Evolutionary conservation across 2,113 vertebrate species (phyloP).

Genomic region (Geococcyx californianus): DNA sequence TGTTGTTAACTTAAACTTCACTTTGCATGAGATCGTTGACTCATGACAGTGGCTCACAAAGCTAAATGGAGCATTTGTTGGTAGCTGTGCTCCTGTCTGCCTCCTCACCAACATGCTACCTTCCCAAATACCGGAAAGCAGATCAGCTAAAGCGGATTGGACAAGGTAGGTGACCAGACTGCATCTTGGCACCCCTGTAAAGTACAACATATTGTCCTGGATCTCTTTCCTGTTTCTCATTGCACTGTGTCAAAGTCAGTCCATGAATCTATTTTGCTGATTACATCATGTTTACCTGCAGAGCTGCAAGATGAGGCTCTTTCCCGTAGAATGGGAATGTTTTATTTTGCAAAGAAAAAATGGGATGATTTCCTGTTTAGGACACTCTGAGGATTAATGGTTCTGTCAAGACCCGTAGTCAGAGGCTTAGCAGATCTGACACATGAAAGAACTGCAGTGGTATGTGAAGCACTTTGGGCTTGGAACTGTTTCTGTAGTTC

Average conservation of each 20-base stretch:
- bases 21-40: background rate
- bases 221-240: background rate
- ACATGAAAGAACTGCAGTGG: background rate
- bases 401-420: background rate
- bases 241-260: background rate
- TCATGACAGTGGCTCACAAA: background rate
- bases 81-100: background rate
- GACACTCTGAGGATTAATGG: background rate
- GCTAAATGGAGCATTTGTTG: background rate
- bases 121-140: background rate
- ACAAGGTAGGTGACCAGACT: background rate
- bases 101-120: background rate
- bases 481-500: background rate
- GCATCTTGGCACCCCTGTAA: background rate
- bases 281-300: background rate
- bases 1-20: background rate
- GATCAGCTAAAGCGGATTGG: background rate
- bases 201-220: background rate
- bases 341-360: background rate
- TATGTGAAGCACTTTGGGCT: constrained; percentile 10
- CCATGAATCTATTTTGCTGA: background rate
- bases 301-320: background rate
- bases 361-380: background rate
- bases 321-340: background rate
- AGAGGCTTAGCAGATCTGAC: background rate